These are phyloP conservation scores for Tragelaphus strepsiceros DNA, from an alignment of 2,113 vertebrate species.

Conservation along the genomic window DNA sequence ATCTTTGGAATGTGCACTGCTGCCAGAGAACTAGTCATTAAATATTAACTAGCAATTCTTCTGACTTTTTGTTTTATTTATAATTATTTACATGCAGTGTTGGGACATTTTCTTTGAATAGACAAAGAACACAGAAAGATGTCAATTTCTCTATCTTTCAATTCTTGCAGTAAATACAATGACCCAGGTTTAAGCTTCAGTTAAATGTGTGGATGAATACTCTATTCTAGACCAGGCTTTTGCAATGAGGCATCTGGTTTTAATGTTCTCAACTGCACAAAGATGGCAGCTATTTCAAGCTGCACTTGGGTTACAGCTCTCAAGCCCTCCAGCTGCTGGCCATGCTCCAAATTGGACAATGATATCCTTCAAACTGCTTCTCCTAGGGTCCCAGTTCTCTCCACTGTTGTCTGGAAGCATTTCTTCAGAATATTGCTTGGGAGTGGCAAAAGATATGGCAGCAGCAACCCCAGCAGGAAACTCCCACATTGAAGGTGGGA, in stretches of 20 bases:
- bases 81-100: constrained; percentile 31
- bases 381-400: background rate
- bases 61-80: constrained; percentile 54
- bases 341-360: background rate
- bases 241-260: background rate
- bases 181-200: background rate
- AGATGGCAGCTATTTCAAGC: background rate
- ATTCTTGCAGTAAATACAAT: background rate
- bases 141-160: background rate
- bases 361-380: background rate
- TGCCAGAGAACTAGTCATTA: constrained; percentile 36
- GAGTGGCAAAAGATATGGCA: background rate
- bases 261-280: background rate
- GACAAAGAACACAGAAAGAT: background rate
- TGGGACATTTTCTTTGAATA: background rate
- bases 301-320: background rate
- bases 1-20: constrained; percentile 1
- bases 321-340: background rate
- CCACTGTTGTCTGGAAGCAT: background rate
- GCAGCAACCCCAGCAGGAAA: background rate
- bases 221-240: background rate
- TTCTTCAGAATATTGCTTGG: background rate
- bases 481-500: background rate
- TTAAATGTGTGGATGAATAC: background rate
- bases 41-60: constrained; percentile 52